phyloP scores from a whole-genome alignment of 2,888 invertebrate genomes.

The Pimpla rufipes region DNA sequence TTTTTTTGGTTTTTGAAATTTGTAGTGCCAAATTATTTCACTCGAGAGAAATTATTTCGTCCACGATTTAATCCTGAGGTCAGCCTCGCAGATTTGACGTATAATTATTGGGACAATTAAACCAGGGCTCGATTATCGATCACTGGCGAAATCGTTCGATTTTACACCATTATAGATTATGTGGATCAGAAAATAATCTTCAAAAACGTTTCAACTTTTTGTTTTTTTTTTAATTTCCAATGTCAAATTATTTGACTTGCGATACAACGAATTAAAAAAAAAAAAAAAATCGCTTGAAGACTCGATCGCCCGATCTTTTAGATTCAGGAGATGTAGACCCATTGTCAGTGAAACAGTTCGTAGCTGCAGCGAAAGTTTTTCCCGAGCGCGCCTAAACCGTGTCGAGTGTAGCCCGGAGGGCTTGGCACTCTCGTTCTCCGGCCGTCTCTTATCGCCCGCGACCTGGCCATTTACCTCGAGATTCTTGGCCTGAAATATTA shows the following conservation, averaged over 20 bases:
- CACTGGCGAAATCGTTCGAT: not conserved
- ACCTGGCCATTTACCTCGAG: constrained; percentile 50
- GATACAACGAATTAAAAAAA: too few relatives aligned
- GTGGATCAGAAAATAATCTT: too few relatives aligned
- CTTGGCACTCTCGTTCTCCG: constrained; percentile 18
- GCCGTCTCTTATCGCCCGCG: constrained; percentile 23
- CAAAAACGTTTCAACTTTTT: too few relatives aligned
- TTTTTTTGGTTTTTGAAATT: too few relatives aligned
- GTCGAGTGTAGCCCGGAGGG: constrained; percentile 28
- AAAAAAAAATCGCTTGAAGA: not conserved
- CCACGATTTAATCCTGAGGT: too few relatives aligned
- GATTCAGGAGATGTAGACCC: not conserved
- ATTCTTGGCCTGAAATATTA: constrained; percentile 56
- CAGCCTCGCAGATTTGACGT: not conserved
- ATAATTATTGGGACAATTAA: not conserved
- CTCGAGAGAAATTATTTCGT: too few relatives aligned
- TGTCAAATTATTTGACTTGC: too few relatives aligned
- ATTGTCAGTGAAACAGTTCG: not conserved
- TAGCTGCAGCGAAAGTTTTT: constrained; percentile 4
- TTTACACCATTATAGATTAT: too few relatives aligned
- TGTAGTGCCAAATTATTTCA: too few relatives aligned
- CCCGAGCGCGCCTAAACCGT: constrained; percentile 4
- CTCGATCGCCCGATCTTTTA: not conserved
- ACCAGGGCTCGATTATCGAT: not conserved
- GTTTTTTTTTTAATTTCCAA: too few relatives aligned